Evolutionary conservation across 92 coral and sea anemone genomes (phyloP).

Genomic region (Chrysogorgia sp.): DNA sequence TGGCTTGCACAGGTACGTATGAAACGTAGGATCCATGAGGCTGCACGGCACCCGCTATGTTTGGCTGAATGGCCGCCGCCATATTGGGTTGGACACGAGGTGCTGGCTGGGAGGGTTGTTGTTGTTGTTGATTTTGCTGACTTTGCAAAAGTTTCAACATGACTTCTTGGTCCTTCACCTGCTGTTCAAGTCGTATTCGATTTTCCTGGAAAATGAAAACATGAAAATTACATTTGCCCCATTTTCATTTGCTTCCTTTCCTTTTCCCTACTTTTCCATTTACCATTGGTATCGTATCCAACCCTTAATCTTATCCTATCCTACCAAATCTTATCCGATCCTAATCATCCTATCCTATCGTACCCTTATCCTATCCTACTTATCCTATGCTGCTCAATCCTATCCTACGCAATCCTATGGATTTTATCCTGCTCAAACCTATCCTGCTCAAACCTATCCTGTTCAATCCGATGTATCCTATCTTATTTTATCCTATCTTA

Average conservation of each 20-base stretch:
- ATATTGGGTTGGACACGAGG: constrained; percentile 48
- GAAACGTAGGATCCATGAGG: constrained; percentile 49
- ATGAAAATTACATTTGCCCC: no score
- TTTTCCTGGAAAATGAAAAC: constrained; percentile 59
- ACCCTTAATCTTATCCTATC: not conserved
- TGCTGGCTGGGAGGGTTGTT: constrained; percentile 39
- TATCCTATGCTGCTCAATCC: no score
- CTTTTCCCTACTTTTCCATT: not conserved
- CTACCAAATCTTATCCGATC: not conserved
- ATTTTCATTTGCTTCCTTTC: not conserved
- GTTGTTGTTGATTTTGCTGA: constrained; percentile 72
- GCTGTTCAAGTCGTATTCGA: constrained; percentile 74
- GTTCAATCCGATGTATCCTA: no score
- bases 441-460: no score
- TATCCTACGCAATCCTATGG: no score
- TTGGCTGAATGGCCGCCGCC: constrained; percentile 51
- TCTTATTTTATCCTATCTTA: no score
- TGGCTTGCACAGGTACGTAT: constrained; percentile 62
- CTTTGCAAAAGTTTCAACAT: constrained; percentile 69
- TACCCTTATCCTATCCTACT: not conserved
- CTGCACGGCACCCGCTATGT: constrained; percentile 37
- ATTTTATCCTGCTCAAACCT: no score
- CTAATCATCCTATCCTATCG: not conserved
- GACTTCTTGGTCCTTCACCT: constrained; percentile 88
- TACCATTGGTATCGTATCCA: not conserved